Base-by-base conservation (phyloP, 2,797 vertebrate genomes). In the Anabas testudineus region DNA sequence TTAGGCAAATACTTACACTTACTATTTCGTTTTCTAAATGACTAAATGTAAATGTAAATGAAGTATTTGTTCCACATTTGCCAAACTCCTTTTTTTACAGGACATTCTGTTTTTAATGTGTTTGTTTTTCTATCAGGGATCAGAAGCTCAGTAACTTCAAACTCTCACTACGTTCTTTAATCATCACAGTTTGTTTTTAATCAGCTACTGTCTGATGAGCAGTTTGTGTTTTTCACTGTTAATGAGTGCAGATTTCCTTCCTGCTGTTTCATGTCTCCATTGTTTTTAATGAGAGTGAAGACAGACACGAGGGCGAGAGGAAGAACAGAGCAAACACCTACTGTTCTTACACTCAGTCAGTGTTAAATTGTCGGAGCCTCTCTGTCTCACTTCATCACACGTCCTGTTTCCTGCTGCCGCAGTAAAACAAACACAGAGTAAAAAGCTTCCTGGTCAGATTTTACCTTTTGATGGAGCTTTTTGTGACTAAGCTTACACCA, bases 361-460 rank as follows among this genome's bases (percentile, higher is more conserved):
- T 14, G 43, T 41, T 51, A 34, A 52, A 51, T 34, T n/a, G 19
- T 21, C 24, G 34, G 69, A 53, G 67, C 18, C 52, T 1, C 42
- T 45, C 3, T n/a, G 63, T 71, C 74, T 45, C 10, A 4, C 58
- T 46, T 53, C 22, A 19, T 37, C 51, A 21, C 32, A 69, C 76
- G 76, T 88, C 83, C 83, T 83, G 78, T 48, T 75, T 79, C 68
- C 79, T 71, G 65, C 10, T 5, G 24, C 48, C 18, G 2, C 12
- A 13, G 12, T 3, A 15, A 43, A 42, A 52, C 45, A 42, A 67
- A 57, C 39, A 8, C 47, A 26, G 49, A 0, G 30, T 2, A 0
- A 9, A 14, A 9, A 10, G 8, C 10, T 12, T 9, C 32, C 26
- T 28, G 26, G 5, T 28, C 26, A 28, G 26, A 28, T 37, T 37